Evolutionary conservation across 2,888 invertebrate genomes (phyloP), one percentile per base, ranked within the genome.

Genomic region (Syrista parreyssii): DNA sequence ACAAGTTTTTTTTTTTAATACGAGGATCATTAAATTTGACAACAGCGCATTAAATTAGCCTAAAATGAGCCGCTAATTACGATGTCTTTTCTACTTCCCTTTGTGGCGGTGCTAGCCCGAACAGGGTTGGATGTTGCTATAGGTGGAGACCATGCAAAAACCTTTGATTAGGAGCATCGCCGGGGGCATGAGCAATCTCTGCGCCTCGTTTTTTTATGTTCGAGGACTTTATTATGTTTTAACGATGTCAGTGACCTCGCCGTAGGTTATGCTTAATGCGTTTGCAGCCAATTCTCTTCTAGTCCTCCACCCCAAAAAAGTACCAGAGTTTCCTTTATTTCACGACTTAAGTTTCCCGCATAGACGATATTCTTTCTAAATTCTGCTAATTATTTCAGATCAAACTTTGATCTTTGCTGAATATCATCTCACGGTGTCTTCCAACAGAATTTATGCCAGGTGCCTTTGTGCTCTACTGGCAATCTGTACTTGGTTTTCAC

Each of bases 221-320:
- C 77, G 76, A 83, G 81, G 83, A 83, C 87, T 88, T 88, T 86
- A 88, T 88, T 85, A 86, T 83, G 82, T 80, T 88, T 85, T 86
- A 86, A 87, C 85, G 86, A 88, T 84, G 83, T 84, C 85, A 84
- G 82, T 83, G 83, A 85, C 82, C 80, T 80, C 79, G 80, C 83
- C 79, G 77, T 77, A 78, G 82, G 68, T 30, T 11, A 72, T 40
- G 68, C 79, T 72, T 73, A 79, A 81, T 85, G 81, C 80, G 79
- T 86, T 76, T 79, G 78, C 76, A 82, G 75, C 81, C 85, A 85
- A 85, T 85, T 84, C 80, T 82, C 80, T 82, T 81, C 78, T 79
- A 80, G 79, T 55, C 40, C 23, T 55, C 23, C 40, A 23, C 6
- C 9, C 9, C 6, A 23, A 23, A 55, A 55, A 40, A 4, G 35